Conservation (phyloP, 1,140 invertebrate species). For the Drosophila neocordata region DNA sequence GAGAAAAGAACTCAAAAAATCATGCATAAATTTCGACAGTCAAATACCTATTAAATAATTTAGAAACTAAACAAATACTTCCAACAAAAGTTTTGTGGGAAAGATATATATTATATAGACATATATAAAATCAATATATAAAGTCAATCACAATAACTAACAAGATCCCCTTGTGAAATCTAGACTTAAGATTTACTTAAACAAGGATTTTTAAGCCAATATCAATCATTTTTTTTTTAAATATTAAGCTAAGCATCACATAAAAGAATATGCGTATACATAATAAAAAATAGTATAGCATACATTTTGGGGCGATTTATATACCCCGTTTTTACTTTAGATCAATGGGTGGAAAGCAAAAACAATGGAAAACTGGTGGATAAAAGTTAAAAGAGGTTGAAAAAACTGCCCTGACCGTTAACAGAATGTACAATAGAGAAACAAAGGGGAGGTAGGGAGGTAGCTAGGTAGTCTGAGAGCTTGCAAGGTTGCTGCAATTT, state of each 20-base stretch:
- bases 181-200: too few species aligned
- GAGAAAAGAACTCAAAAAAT: conserved; percentile 25
- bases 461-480: conserved; percentile 15
- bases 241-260: too few species aligned
- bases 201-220: too few species aligned
- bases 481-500: conserved; percentile 47
- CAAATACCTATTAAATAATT: neutral
- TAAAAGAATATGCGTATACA: neutral
- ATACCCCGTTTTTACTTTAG: neutral
- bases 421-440: conserved; percentile 4
- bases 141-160: too few species aligned
- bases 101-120: too few species aligned
- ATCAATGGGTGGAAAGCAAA: neutral
- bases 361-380: conserved; percentile 11
- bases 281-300: neutral
- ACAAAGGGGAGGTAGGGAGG: neutral
- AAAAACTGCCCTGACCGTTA: conserved; percentile 4
- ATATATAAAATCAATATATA: too few species aligned
- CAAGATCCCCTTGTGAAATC: too few species aligned
- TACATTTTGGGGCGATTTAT: neutral
- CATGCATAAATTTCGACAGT: neutral
- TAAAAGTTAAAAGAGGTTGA: conserved; percentile 8
- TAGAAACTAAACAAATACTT: neutral
- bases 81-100: too few species aligned
- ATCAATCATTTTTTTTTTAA: too few species aligned